Conservation (phyloP, 2,888 invertebrate genomes). For the Drosophila aldrichi region DNA sequence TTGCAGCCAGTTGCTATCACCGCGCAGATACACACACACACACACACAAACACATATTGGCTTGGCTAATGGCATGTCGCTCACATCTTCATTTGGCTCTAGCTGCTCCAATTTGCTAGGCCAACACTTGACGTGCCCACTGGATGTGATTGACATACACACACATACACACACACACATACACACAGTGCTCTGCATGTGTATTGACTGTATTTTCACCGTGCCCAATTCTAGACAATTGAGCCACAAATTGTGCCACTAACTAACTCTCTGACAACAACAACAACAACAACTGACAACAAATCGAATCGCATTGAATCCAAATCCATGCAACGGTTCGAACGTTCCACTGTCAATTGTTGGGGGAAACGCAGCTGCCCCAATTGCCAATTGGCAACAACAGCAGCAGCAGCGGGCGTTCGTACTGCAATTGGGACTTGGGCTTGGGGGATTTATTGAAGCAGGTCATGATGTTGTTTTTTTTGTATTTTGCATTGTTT, state of each 20-base stretch:
- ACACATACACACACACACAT: slow-evolving; percentile 8
- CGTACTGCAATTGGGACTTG: slow-evolving; percentile 16
- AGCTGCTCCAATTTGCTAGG: slow-evolving; percentile 45
- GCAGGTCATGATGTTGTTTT: slow-evolving; percentile 71
- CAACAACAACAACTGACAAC: slow-evolving; percentile 3
- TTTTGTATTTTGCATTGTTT: slow-evolving; percentile 44
- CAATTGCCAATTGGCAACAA: slow-evolving; percentile 43
- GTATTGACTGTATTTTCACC: slow-evolving; percentile 19
- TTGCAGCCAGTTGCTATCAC: not conserved
- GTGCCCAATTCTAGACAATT: slow-evolving; percentile 60
- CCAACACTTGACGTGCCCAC: slow-evolving; percentile 31
- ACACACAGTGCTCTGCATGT: not conserved
- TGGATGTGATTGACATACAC: slow-evolving; percentile 57
- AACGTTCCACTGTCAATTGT: slow-evolving; percentile 52
- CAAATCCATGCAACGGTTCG: slow-evolving; percentile 62
- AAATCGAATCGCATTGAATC: slow-evolving; percentile 15
- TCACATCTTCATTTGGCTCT: slow-evolving; percentile 43
- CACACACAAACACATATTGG: not conserved
- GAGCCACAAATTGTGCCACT: slow-evolving; percentile 50
- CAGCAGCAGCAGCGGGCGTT: not conserved
- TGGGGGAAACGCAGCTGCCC: slow-evolving; percentile 33
- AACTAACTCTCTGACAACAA: slow-evolving; percentile 52
- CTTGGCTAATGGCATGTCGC: slow-evolving; percentile 12
- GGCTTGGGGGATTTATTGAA: slow-evolving; percentile 55
- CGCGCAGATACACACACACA: slow-evolving; percentile 17